phyloP scores from a whole-genome alignment of 2,113 vertebrate species.

The Salvator merianae region DNA sequence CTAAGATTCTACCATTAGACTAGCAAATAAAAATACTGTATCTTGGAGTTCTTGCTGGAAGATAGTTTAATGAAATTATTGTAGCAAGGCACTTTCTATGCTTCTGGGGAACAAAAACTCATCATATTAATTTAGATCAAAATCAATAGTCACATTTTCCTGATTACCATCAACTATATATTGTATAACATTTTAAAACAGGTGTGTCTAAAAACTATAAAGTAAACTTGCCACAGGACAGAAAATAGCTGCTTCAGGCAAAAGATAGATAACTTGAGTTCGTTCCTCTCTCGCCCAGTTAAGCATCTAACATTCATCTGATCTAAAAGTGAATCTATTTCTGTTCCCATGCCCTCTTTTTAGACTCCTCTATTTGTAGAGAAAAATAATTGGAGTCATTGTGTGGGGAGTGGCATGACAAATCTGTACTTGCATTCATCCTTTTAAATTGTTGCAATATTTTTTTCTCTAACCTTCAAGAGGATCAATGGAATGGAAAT shows the following conservation, averaged over 20 bases:
- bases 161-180: slow-evolving; percentile 40
- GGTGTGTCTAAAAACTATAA: slow-evolving; percentile 49
- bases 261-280: slow-evolving; percentile 61
- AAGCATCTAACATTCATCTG: slow-evolving; percentile 37
- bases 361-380: slow-evolving; percentile 37
- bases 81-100: not conserved
- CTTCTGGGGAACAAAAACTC: slow-evolving; percentile 6
- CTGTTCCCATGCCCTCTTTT: slow-evolving; percentile 26
- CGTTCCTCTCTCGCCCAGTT: slow-evolving; percentile 42
- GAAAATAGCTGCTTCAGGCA: slow-evolving; percentile 51
- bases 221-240: slow-evolving; percentile 43
- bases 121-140: slow-evolving; percentile 24
- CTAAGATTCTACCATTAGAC: not conserved
- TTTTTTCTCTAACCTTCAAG: not conserved
- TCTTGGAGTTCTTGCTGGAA: not conserved
- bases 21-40: not conserved
- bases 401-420: slow-evolving; percentile 35
- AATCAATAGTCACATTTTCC: slow-evolving; percentile 22
- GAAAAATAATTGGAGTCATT: slow-evolving; percentile 4
- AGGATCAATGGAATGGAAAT: not conserved
- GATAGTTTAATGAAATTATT: not conserved
- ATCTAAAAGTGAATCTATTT: slow-evolving; percentile 45
- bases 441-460: slow-evolving; percentile 14
- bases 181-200: slow-evolving; percentile 48
- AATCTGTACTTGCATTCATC: not conserved